phyloP scores from a whole-genome alignment of 2,797 vertebrate species.

The Bovichtus diacanthus region DNA sequence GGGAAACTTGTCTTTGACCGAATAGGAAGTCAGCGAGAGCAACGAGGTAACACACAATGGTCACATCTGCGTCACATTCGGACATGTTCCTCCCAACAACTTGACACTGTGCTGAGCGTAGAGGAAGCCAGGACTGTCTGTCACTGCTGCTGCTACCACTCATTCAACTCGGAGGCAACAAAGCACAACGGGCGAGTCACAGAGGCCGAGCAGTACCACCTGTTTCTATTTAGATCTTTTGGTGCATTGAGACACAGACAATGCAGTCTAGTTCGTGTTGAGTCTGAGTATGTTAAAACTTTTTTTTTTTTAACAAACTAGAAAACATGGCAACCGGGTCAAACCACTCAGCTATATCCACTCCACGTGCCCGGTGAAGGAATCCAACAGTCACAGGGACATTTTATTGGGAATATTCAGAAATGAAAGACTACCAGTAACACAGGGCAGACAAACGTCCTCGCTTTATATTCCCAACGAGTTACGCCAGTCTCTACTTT shows the following conservation, averaged over 20 bases:
- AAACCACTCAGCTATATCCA: neutral
- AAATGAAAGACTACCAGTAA: neutral
- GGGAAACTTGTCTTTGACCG: slow-evolving; percentile 34
- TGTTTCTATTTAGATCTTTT: neutral
- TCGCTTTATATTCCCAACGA: neutral
- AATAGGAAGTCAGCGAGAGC: slow-evolving; percentile 32
- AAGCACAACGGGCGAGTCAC: neutral
- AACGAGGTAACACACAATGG: slow-evolving; percentile 2
- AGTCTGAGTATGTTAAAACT: too few relatives aligned
- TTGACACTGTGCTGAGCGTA: neutral
- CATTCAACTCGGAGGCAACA: slow-evolving; percentile 11
- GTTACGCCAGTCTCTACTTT: neutral
- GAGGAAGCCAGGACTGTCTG: slow-evolving; percentile 2
- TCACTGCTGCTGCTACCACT: slow-evolving; percentile 14
- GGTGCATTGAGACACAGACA: neutral
- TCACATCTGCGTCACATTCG: slow-evolving; percentile 13
- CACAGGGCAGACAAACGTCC: neutral
- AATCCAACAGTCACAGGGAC: neutral
- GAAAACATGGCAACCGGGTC: neutral
- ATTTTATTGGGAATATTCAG: neutral
- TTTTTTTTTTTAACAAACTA: neutral
- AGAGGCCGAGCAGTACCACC: neutral
- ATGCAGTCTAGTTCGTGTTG: neutral
- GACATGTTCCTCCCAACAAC: slow-evolving; percentile 10
- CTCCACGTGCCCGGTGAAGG: neutral